A percentile compares a stretch with the other conserved stretches of the same genome.
Evolutionary conservation across 2,888 invertebrate species (phyloP).

Genomic region (Melipona bicolor): DNA sequence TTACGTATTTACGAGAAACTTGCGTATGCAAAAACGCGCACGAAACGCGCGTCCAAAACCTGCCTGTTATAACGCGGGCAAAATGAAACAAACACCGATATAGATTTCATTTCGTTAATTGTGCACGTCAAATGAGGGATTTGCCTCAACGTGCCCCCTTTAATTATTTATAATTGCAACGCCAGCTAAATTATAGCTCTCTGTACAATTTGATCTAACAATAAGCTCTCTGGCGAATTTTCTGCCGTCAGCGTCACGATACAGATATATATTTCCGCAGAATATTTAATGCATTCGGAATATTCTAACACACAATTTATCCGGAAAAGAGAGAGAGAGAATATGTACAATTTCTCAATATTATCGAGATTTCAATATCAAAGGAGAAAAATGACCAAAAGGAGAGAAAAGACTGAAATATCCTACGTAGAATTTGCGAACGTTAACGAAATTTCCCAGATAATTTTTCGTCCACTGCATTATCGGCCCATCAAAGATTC

Average conservation of each 20-base stretch:
- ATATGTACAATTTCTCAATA: neutral
- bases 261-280: neutral
- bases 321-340: rapidly evolving
- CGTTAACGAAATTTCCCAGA: neutral
- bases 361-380: too few species aligned
- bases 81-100: neutral
- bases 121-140: neutral
- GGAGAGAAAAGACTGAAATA: too few species aligned
- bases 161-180: neutral
- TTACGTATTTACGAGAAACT: neutral
- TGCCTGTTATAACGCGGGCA: neutral
- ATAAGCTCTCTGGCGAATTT: neutral
- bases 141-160: neutral
- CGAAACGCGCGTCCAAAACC: neutral
- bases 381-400: too few species aligned
- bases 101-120: neutral
- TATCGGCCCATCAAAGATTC: slow-evolving; percentile 5
- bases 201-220: neutral
- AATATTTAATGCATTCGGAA: neutral
- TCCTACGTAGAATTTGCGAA: neutral
- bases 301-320: neutral
- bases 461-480: slow-evolving; percentile 4
- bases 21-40: too few species aligned
- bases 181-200: neutral
- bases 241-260: neutral